These are phyloP conservation scores for Epinotia brunnichana DNA, from an alignment of 2,888 invertebrate genomes.

Conservation along the genomic window DNA sequence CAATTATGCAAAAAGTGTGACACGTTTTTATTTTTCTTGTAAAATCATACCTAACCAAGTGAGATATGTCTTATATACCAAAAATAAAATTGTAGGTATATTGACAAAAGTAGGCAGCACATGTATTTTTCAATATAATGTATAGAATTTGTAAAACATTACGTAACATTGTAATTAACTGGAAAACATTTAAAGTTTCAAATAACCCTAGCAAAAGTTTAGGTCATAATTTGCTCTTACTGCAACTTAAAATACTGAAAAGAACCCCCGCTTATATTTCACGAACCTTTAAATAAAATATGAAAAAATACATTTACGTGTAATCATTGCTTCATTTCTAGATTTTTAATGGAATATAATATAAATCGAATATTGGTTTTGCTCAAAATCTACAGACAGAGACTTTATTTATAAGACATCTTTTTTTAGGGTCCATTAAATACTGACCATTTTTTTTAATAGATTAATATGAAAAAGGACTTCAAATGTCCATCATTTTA, in stretches of 20 bases:
- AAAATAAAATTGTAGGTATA: conserved; percentile 29
- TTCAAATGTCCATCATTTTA: background rate
- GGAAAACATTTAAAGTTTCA: too few relatives aligned
- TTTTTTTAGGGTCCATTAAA: background rate
- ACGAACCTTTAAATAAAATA: background rate
- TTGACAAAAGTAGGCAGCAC: background rate
- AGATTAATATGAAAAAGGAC: background rate
- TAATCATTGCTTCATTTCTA: background rate
- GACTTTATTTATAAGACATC: background rate
- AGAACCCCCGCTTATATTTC: background rate
- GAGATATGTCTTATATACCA: conserved; percentile 17
- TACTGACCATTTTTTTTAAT: background rate
- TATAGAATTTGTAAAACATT: background rate
- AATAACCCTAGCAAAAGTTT: background rate
- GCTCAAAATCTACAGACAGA: background rate
- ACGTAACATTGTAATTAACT: background rate
- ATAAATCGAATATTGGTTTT: background rate
- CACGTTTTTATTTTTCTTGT: background rate
- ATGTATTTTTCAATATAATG: background rate
- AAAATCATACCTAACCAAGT: background rate
- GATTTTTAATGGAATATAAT: background rate
- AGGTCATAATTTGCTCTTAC: too few relatives aligned
- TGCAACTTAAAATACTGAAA: too few relatives aligned
- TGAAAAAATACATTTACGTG: background rate
- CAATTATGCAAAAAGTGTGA: background rate